phyloP scores from a whole-genome alignment of 2,113 vertebrate genomes.

The Otocyon megalotis region DNA sequence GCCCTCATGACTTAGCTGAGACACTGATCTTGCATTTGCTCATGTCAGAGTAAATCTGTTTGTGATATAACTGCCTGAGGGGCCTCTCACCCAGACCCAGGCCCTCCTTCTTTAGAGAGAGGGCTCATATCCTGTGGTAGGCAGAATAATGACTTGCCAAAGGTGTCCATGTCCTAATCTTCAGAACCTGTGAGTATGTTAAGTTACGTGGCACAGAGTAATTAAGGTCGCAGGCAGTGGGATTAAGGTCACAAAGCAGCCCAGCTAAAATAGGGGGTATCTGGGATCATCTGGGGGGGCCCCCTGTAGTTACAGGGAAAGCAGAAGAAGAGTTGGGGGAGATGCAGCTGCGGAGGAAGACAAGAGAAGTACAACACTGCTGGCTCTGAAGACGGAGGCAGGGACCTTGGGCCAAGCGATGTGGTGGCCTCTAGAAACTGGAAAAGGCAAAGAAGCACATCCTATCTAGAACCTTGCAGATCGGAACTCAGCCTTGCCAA shows the following conservation, averaged over 20 bases:
- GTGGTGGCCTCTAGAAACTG: background rate
- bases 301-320: background rate
- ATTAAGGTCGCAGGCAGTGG: background rate
- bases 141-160: background rate
- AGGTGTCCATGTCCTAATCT: background rate
- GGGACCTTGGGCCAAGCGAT: background rate
- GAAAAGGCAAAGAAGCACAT: background rate
- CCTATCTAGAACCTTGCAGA: background rate
- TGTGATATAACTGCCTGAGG: background rate
- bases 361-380: no score
- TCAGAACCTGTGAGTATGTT: background rate
- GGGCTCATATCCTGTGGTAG: background rate
- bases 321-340: background rate
- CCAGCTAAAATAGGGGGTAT: background rate
- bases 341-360: background rate
- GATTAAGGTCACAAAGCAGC: background rate
- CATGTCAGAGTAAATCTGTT: background rate
- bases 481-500: background rate
- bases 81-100: background rate
- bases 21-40: background rate
- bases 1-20: background rate
- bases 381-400: background rate
- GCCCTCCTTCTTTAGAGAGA: background rate
- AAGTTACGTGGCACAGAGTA: background rate
- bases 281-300: background rate